Conservation (phyloP, 2,113 vertebrate genomes). For the Guaruba guarouba region DNA sequence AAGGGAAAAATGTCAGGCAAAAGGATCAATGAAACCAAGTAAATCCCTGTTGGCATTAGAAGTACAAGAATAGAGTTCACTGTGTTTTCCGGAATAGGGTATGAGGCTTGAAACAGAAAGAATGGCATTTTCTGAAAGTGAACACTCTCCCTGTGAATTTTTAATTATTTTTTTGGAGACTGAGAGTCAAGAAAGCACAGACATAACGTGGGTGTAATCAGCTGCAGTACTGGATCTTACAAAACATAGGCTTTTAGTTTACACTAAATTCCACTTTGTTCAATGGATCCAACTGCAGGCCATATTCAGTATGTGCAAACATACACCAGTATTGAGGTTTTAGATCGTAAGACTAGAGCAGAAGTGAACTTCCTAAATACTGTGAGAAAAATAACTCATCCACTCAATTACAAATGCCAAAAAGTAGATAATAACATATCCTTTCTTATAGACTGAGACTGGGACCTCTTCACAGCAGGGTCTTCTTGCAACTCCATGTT, state of each 20-base stretch:
- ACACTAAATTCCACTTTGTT: neutral
- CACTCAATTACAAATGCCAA: neutral
- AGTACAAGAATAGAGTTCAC: neutral
- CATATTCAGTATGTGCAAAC: neutral
- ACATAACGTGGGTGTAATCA: neutral
- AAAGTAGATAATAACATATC: neutral
- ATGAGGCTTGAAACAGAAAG: neutral
- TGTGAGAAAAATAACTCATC: neutral
- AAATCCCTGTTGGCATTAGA: neutral
- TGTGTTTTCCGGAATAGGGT: neutral
- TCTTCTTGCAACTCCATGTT: neutral
- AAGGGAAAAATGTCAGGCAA: accelerated
- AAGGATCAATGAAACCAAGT: neutral
- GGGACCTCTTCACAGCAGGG: neutral
- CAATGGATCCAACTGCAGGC: neutral
- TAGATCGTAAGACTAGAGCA: neutral
- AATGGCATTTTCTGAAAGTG: neutral
- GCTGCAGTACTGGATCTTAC: neutral
- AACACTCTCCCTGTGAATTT: neutral
- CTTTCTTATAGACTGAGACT: neutral
- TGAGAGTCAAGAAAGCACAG: neutral
- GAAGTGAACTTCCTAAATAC: neutral
- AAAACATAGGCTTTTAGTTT: neutral
- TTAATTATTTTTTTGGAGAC: neutral
- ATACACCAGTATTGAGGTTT: neutral